A percentile compares a stretch with the other conserved stretches of the same genome.
Conservation (phyloP, 2,888 invertebrate genomes). For the Argyresthia goedartella region DNA sequence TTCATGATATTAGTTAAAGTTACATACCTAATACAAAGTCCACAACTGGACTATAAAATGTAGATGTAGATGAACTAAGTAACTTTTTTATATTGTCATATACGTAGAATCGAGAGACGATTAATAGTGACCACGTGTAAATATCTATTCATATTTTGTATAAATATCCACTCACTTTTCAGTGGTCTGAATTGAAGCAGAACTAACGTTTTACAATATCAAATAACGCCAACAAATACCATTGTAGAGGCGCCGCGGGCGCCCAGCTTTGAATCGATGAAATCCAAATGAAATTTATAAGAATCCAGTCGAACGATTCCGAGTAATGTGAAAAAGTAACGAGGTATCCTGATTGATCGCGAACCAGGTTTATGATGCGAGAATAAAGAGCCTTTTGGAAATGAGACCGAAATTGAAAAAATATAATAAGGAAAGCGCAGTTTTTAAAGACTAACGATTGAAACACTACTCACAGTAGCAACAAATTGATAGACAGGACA, state of each 20-base stretch:
- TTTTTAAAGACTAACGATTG: not conserved
- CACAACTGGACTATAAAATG: too few relatives aligned
- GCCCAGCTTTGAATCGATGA: constrained; percentile 32
- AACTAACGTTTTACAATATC: constrained; percentile 6
- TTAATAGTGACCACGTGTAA: too few relatives aligned
- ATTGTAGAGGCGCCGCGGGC: constrained; percentile 11
- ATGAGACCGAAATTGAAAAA: not conserved
- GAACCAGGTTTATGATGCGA: constrained; percentile 11
- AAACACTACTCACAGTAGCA: not conserved
- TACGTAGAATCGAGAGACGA: too few relatives aligned
- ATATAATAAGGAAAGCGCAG: not conserved
- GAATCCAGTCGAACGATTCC: constrained; percentile 30
- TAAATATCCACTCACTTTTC: too few relatives aligned
- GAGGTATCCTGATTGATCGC: constrained; percentile 35
- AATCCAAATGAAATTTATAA: constrained; percentile 49
- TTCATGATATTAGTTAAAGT: too few relatives aligned
- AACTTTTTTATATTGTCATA: too few relatives aligned
- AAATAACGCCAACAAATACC: constrained; percentile 9
- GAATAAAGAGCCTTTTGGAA: not conserved
- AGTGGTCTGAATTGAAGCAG: not conserved
- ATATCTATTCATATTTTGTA: too few relatives aligned
- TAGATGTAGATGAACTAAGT: too few relatives aligned
- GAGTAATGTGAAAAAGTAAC: constrained; percentile 40
- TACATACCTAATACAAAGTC: too few relatives aligned
- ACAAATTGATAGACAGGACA: constrained; percentile 32